These are phyloP conservation scores for Sarcophaga peregrina DNA, from an alignment of 1,140 invertebrate genomes.

Conservation along the genomic window DNA sequence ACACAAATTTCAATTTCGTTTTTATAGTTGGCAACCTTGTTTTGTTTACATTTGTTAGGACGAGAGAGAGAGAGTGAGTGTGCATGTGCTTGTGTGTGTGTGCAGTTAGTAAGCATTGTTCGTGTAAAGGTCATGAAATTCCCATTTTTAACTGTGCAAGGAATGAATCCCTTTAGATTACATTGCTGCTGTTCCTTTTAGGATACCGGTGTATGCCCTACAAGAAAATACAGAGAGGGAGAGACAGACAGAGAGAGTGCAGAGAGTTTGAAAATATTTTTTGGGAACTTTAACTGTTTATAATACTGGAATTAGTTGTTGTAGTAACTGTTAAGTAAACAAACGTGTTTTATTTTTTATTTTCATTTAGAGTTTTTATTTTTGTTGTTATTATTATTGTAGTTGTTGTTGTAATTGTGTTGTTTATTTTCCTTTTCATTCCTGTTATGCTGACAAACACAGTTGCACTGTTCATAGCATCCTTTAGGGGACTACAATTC, in stretches of 20 bases:
- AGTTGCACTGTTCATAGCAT: no score
- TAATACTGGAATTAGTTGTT: neutral
- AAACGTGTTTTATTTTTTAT: neutral
- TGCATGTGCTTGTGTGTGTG: no score
- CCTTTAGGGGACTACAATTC: no score
- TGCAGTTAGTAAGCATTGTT: neutral
- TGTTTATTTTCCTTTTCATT: no score
- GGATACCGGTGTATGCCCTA: neutral
- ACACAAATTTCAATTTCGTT: constrained; percentile 1
- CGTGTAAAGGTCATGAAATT: constrained; percentile 11
- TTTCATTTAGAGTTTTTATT: no score
- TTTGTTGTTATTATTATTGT: no score
- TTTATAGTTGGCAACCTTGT: neutral
- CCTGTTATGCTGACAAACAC: no score
- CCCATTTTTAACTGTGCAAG: neutral
- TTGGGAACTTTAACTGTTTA: neutral
- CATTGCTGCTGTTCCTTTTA: neutral
- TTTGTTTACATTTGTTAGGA: neutral
- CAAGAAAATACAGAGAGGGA: no score
- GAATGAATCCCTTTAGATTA: neutral
- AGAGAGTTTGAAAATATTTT: neutral
- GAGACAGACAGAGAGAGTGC: no score
- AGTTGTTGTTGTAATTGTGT: no score
- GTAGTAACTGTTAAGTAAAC: neutral
- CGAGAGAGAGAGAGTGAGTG: neutral